phyloP scores from a whole-genome alignment of 2,113 vertebrate genomes.

The Orycteropus afer region DNA sequence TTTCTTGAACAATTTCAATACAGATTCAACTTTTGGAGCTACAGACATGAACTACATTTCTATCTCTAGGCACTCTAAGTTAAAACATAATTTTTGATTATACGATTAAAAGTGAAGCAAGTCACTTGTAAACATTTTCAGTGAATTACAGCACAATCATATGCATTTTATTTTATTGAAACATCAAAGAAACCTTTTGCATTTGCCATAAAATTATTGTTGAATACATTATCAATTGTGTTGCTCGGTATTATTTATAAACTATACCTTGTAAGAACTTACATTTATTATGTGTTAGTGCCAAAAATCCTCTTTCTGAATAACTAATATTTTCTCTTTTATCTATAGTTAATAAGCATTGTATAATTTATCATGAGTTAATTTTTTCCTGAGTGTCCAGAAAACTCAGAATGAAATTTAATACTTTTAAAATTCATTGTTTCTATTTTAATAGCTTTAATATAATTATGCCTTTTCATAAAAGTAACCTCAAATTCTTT shows the following conservation, averaged over 20 bases:
- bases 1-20: neutral
- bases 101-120: constrained; percentile 31
- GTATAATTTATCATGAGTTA: constrained; percentile 30
- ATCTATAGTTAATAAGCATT: neutral
- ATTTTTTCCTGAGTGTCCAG: neutral
- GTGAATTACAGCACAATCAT: neutral
- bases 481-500: constrained; percentile 39
- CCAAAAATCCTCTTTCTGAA: constrained; percentile 24
- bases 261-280: neutral
- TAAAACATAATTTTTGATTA: neutral
- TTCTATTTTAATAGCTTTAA: constrained; percentile 31
- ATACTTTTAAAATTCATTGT: neutral
- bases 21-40: neutral
- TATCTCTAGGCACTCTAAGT: neutral
- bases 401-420: constrained; percentile 45
- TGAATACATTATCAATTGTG: neutral
- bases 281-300: neutral
- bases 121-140: neutral
- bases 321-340: constrained; percentile 20
- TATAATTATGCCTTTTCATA: neutral
- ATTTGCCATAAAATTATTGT: constrained; percentile 12
- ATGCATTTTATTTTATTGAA: constrained; percentile 26
- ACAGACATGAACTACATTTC: neutral
- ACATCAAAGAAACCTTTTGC: neutral
- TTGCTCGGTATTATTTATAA: constrained; percentile 3